Conservation (phyloP, 2,888 invertebrate genomes). For the Dasysyrphus albostriatus region DNA sequence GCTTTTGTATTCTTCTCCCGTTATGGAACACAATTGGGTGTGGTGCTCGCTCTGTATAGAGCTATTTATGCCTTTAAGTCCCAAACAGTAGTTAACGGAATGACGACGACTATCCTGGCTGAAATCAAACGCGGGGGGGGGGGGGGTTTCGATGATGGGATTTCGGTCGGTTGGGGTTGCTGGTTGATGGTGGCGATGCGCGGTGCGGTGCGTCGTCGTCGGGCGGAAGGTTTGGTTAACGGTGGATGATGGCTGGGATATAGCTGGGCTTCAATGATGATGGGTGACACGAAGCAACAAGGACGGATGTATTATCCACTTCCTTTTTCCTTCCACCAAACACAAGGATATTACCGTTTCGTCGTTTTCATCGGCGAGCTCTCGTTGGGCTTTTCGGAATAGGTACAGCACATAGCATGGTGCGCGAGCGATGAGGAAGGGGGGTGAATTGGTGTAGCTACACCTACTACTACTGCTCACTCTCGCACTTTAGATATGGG, state of each 20-base stretch:
- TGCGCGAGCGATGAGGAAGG: slow-evolving; percentile 21
- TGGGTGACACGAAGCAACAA: slow-evolving; percentile 85
- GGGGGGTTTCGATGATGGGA: no score
- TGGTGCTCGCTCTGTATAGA: slow-evolving; percentile 69
- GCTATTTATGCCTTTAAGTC: slow-evolving; percentile 73
- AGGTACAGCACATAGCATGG: slow-evolving; percentile 30
- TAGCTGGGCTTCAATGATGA: slow-evolving; percentile 74
- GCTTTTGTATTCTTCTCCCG: slow-evolving; percentile 36
- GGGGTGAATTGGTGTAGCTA: slow-evolving; percentile 31
- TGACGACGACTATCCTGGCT: slow-evolving; percentile 28
- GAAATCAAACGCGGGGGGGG: not conserved
- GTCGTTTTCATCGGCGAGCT: slow-evolving; percentile 79
- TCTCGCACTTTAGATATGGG: slow-evolving; percentile 46
- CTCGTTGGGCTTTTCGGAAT: slow-evolving; percentile 75
- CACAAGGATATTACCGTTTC: slow-evolving; percentile 85
- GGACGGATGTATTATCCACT: slow-evolving; percentile 85
- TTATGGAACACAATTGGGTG: slow-evolving; percentile 71
- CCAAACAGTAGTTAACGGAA: slow-evolving; percentile 70
- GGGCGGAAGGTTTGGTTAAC: slow-evolving; percentile 76
- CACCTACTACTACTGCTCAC: slow-evolving; percentile 54
- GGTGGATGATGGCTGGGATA: slow-evolving; percentile 69
- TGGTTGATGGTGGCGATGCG: slow-evolving; percentile 16
- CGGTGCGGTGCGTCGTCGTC: slow-evolving; percentile 49
- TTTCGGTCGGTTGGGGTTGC: slow-evolving; percentile 11
- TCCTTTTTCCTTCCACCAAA: slow-evolving; percentile 85